Evolutionary conservation across 2,888 invertebrate genomes (phyloP).

Genomic region (Eledona agricola): DNA sequence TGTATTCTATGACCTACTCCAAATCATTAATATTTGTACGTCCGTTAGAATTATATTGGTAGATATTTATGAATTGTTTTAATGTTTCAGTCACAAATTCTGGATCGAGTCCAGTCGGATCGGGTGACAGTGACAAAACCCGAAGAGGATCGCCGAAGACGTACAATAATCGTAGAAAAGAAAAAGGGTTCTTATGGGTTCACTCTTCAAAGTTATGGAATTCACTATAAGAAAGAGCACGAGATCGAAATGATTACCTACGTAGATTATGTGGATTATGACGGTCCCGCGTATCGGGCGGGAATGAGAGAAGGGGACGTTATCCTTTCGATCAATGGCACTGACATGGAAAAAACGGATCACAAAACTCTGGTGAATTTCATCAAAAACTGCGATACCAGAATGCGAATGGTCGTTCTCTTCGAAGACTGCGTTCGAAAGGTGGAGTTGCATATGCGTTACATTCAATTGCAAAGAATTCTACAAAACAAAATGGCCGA

Average conservation of each 20-base stretch:
- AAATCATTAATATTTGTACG: slow-evolving; percentile 1
- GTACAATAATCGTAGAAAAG: slow-evolving; percentile 93
- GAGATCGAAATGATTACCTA: slow-evolving; percentile 97
- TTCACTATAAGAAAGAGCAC: slow-evolving; percentile 92
- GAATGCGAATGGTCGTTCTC: slow-evolving; percentile 95
- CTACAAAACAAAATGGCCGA: slow-evolving; percentile 87
- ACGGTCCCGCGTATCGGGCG: slow-evolving; percentile 90
- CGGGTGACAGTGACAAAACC: slow-evolving; percentile 74
- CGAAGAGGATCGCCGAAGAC: slow-evolving; percentile 85
- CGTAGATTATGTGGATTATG: slow-evolving; percentile 94
- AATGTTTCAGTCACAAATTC: slow-evolving; percentile 67
- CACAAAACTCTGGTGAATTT: slow-evolving; percentile 92
- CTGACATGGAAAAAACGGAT: slow-evolving; percentile 93
- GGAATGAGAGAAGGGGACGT: slow-evolving; percentile 98
- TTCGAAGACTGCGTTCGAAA: slow-evolving; percentile 97
- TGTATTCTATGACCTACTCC: not conserved
- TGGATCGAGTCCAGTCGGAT: slow-evolving; percentile 78
- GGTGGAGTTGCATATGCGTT: slow-evolving; percentile 91
- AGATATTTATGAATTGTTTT: slow-evolving; percentile 5
- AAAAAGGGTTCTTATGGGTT: slow-evolving; percentile 93
- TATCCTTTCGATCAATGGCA: slow-evolving; percentile 95
- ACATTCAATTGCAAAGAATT: slow-evolving; percentile 86
- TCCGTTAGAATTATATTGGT: slow-evolving; percentile 11
- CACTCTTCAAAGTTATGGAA: slow-evolving; percentile 96
- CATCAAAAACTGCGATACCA: slow-evolving; percentile 87